These are phyloP conservation scores for Galleria mellonella DNA, from an alignment of 1,140 invertebrate genomes.

Conservation along the genomic window DNA sequence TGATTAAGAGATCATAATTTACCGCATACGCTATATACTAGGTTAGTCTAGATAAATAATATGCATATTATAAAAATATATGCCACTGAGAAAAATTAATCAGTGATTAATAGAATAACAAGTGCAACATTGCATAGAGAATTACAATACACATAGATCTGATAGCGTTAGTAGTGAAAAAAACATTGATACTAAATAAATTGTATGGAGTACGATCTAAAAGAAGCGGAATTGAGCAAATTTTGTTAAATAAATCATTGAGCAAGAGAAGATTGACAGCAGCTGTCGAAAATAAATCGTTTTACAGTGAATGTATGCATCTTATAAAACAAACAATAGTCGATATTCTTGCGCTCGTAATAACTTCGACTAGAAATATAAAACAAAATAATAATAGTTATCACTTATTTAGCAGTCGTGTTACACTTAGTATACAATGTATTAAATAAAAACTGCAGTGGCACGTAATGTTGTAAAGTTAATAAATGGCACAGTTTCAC, in stretches of 20 bases:
- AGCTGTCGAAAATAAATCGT: slow-evolving; percentile 37
- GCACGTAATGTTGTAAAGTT: slow-evolving; percentile 58
- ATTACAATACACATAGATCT: neutral
- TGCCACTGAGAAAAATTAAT: slow-evolving; percentile 44
- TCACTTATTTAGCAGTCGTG: slow-evolving; percentile 67
- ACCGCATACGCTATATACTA: slow-evolving; percentile 60
- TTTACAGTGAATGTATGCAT: slow-evolving; percentile 10
- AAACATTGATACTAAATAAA: no score
- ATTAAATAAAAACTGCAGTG: slow-evolving; percentile 61
- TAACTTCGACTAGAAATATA: slow-evolving; percentile 67
- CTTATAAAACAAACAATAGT: slow-evolving; percentile 36
- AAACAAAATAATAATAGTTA: slow-evolving; percentile 53
- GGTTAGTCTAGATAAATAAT: slow-evolving; percentile 56
- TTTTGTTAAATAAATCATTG: slow-evolving; percentile 61
- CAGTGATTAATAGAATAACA: slow-evolving; percentile 30
- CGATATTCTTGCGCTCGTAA: slow-evolving; percentile 46
- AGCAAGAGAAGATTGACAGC: slow-evolving; percentile 61
- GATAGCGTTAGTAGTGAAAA: neutral
- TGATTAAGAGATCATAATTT: slow-evolving; percentile 74
- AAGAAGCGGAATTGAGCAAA: slow-evolving; percentile 62
- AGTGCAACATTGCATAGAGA: slow-evolving; percentile 16
- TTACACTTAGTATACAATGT: slow-evolving; percentile 49
- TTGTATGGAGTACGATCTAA: slow-evolving; percentile 4
- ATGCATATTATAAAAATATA: slow-evolving; percentile 51
- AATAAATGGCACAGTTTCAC: slow-evolving; percentile 73